Conservation (phyloP, 2,888 invertebrate species). For the Theretra japonica region DNA sequence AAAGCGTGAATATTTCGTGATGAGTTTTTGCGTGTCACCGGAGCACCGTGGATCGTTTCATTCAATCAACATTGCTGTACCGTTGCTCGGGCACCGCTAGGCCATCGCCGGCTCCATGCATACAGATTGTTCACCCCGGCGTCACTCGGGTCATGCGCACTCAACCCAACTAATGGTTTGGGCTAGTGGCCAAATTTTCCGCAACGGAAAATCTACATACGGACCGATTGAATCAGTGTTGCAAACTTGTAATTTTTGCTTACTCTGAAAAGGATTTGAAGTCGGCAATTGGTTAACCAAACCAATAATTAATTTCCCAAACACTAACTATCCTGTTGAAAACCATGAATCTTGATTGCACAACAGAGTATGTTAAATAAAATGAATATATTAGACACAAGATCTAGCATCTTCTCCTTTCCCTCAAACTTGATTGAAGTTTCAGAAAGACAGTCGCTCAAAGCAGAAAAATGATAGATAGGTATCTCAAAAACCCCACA, state of each 20-base stretch:
- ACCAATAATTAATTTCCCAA: too few species aligned
- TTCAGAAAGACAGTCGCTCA: too few species aligned
- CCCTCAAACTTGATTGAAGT: too few species aligned
- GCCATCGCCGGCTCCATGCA: constrained; percentile 32
- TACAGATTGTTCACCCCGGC: constrained; percentile 66
- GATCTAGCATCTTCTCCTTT: too few species aligned
- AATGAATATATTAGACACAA: too few species aligned
- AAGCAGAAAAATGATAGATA: too few species aligned
- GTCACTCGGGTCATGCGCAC: constrained; percentile 61
- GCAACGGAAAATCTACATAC: neutral
- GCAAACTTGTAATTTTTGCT: neutral
- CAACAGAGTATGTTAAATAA: too few species aligned
- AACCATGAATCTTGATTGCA: too few species aligned
- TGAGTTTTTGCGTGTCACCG: constrained; percentile 23
- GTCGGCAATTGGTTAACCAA: too few species aligned
- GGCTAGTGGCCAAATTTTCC: constrained; percentile 17
- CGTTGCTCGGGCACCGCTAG: constrained; percentile 55
- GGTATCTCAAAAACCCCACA: too few species aligned
- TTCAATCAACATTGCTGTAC: constrained; percentile 49
- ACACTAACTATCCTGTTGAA: too few species aligned
- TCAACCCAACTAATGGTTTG: constrained; percentile 53
- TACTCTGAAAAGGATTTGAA: neutral
- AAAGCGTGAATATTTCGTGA: neutral
- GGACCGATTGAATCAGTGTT: neutral
- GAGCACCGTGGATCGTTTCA: constrained; percentile 39